Evolutionary conservation across 2,888 invertebrate genomes (phyloP), one percentile per base, ranked within the genome.

Genomic region (Luperina testacea): DNA sequence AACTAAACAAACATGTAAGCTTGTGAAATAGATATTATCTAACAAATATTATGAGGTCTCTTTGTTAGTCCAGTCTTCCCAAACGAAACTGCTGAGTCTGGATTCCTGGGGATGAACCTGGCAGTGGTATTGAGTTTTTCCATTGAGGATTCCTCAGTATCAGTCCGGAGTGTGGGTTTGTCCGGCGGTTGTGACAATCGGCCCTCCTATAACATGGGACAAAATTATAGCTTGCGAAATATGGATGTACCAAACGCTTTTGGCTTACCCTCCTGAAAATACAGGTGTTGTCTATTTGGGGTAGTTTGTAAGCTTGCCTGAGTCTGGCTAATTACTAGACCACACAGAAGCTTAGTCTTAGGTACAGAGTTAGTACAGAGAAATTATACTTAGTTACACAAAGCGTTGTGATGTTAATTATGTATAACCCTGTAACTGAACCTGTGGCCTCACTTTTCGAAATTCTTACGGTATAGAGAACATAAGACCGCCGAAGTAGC

Each of bases 1-100:
- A 80, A 53, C 73, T 72, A 76, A 73, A 80, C 68, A 75, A 70
- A 77, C 74, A 75, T 64, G 69, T 63, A 72, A 80, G 71, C 70
- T 75, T 71, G 64, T 80, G 80, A 64, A 76, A 75, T 77, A 9
- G 24, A 70, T 72, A 67, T 76, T 84, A 68, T 69, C 15, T 73
- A 57, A 72, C n/a, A n/a, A 73, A 72, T 65, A 75, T 63, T 63
- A 15, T 70, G 27, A 32, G 7, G 27, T 51, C 24, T 77, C 24
- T 38, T 67, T 27, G 9, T 42, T n/a, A 17, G 20, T 53, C 27
- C 24, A 59, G 48, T 20, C 48, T 57, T 24, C 9, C 17, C 11
- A n/a, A 42, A n/a, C 17, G 11, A 8, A 11, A 2, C 2, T 71
- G 38, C 70, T 32, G 24, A 38, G 38, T 11, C 9, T 63, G 63